Conservation (phyloP, 2,797 vertebrate genomes). For the Esox lucius region DNA sequence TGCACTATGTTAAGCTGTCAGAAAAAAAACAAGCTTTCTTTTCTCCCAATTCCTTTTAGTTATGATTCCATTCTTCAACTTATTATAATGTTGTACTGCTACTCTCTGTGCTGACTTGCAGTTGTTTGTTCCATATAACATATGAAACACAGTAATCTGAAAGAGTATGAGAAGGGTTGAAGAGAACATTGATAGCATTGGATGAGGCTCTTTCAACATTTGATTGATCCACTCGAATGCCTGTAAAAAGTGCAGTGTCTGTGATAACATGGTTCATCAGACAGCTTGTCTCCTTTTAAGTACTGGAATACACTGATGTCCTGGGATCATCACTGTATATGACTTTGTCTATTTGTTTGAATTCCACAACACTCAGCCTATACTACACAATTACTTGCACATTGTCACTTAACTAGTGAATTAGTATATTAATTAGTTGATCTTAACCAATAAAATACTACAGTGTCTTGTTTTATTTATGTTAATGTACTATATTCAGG, state of each 20-base stretch:
- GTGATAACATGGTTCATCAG: slow-evolving; percentile 34
- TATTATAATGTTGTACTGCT: not conserved
- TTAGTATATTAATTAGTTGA: slow-evolving; percentile 10
- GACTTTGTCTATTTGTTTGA: slow-evolving; percentile 13
- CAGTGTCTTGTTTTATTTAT: slow-evolving; percentile 49
- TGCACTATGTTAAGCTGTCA: not conserved
- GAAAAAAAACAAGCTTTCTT: not conserved
- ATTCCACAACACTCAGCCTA: slow-evolving; percentile 4
- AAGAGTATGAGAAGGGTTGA: not conserved
- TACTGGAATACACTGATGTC: slow-evolving; percentile 21
- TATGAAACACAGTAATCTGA: not conserved
- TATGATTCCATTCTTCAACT: not conserved
- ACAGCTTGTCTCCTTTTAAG: slow-evolving; percentile 27
- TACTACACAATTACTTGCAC: not conserved
- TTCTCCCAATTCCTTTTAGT: not conserved
- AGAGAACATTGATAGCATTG: slow-evolving; percentile 3
- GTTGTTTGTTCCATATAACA: not conserved
- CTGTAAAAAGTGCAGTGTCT: slow-evolving; percentile 23
- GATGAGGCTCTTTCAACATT: slow-evolving; percentile 12
- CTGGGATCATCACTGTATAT: slow-evolving; percentile 10
- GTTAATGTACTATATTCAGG: slow-evolving; percentile 52
- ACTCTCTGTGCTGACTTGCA: not conserved
- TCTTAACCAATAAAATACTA: slow-evolving; percentile 45
- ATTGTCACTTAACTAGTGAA: not conserved
- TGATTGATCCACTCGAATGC: slow-evolving; percentile 35